A percentile compares a stretch with the other conserved stretches of the same genome.
phyloP scores from a whole-genome alignment of 2,113 vertebrate species.

The Scomber japonicus region DNA sequence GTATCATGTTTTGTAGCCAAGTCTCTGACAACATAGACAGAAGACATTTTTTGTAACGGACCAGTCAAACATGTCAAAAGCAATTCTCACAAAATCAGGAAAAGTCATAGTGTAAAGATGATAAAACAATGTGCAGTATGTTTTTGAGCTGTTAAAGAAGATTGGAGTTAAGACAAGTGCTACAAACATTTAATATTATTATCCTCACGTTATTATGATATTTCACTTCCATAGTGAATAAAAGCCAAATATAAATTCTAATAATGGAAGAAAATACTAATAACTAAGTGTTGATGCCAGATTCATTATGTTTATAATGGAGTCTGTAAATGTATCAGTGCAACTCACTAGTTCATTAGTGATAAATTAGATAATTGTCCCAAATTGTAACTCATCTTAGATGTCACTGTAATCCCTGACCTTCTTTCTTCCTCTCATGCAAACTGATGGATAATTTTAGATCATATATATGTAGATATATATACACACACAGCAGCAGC shows the following conservation, averaged over 20 bases:
- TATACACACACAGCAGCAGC: not conserved
- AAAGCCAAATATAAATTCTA: too few relatives aligned
- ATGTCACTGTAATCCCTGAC: not conserved
- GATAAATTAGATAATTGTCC: not conserved
- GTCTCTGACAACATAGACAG: too few relatives aligned
- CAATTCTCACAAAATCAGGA: not conserved
- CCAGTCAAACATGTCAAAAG: not conserved
- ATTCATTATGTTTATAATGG: too few relatives aligned
- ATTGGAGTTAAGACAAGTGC: not conserved
- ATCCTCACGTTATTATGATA: not conserved
- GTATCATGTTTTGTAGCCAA: not conserved
- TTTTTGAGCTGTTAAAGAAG: too few relatives aligned
- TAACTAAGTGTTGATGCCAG: too few relatives aligned
- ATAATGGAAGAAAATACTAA: too few relatives aligned
- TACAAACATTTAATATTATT: not conserved
- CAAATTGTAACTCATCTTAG: too few relatives aligned
- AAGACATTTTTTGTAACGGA: too few relatives aligned
- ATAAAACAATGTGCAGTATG: not conserved
- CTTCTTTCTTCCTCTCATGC: not conserved
- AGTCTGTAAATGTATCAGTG: too few relatives aligned
- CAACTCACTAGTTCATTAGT: too few relatives aligned
- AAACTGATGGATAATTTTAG: not conserved
- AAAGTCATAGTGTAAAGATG: not conserved
- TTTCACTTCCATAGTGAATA: too few relatives aligned
- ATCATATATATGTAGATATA: not conserved